phyloP scores from a whole-genome alignment of 2,888 invertebrate species.

The Microplitis manilae region DNA sequence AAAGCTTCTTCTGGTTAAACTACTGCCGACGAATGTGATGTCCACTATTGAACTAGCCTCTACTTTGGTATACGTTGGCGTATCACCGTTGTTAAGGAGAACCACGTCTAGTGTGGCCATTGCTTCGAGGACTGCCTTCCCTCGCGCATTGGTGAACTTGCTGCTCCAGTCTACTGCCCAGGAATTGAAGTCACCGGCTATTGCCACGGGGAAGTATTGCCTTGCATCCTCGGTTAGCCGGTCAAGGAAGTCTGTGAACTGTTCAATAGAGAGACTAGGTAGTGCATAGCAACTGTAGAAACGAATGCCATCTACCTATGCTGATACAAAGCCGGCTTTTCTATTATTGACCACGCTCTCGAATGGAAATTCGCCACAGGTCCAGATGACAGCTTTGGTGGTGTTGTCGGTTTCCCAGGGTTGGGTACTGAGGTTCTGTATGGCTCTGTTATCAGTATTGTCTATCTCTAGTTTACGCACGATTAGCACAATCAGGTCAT shows the following conservation, averaged over 20 bases:
- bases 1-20: conserved; percentile 39
- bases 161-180: conserved; percentile 52
- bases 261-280: conserved; percentile 36
- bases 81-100: conserved; percentile 43
- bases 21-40: conserved; percentile 52
- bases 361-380: conserved; percentile 34
- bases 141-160: conserved; percentile 44
- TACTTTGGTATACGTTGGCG: conserved; percentile 46
- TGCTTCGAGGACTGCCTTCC: conserved; percentile 42
- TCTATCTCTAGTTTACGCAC: conserved; percentile 29
- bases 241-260: conserved; percentile 39
- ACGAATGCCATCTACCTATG: conserved; percentile 35
- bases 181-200: conserved; percentile 51
- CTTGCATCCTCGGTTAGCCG: conserved; percentile 45
- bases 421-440: no score
- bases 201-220: conserved; percentile 39
- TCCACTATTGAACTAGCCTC: conserved; percentile 51
- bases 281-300: conserved; percentile 49
- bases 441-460: no score
- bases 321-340: conserved; percentile 46
- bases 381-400: conserved; percentile 47
- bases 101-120: conserved; percentile 43
- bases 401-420: conserved; percentile 44
- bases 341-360: conserved; percentile 34
- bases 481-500: conserved; percentile 47